These are phyloP conservation scores for Crioceris asparagi DNA, from an alignment of 2,888 invertebrate species.

Conservation along the genomic window DNA sequence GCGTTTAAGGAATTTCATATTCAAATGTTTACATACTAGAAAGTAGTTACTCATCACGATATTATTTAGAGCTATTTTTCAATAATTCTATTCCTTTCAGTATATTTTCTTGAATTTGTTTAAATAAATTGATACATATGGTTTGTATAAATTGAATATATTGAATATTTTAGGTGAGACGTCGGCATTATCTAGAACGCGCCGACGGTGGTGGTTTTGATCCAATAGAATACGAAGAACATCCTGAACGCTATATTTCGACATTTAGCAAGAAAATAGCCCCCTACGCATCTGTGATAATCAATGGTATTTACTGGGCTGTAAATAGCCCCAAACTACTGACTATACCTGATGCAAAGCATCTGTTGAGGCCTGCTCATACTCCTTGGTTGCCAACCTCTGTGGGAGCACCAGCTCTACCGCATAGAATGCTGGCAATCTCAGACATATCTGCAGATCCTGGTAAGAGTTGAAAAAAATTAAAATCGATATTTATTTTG, in stretches of 20 bases:
- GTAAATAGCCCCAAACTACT: conserved; percentile 91
- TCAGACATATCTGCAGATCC: conserved; percentile 99
- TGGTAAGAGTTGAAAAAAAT: conserved; percentile 37
- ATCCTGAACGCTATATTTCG: conserved; percentile 89
- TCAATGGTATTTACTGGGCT: conserved; percentile 99
- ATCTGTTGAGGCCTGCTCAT: conserved; percentile 74
- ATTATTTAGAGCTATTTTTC: too few species aligned
- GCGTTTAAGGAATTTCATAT: too few species aligned
- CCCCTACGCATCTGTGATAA: conserved; percentile 91
- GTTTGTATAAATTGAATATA: background rate
- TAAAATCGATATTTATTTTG: too few species aligned
- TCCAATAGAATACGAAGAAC: conserved; percentile 74
- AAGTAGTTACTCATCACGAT: too few species aligned
- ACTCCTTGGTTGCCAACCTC: conserved; percentile 91
- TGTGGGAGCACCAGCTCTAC: conserved; percentile 76
- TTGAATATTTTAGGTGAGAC: conserved; percentile 39
- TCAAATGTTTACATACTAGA: too few species aligned
- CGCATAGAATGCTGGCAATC: conserved; percentile 86
- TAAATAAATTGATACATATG: background rate
- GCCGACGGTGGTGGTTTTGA: conserved; percentile 91
- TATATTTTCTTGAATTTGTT: too few species aligned
- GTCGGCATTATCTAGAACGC: conserved; percentile 86
- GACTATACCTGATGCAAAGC: conserved; percentile 97
- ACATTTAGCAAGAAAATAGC: conserved; percentile 95
- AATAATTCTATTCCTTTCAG: too few species aligned